A percentile compares a stretch with the other conserved stretches of the same genome.
These are phyloP conservation scores for Drosophila fuyamai DNA, from an alignment of 1,140 invertebrate species.

Conservation along the genomic window DNA sequence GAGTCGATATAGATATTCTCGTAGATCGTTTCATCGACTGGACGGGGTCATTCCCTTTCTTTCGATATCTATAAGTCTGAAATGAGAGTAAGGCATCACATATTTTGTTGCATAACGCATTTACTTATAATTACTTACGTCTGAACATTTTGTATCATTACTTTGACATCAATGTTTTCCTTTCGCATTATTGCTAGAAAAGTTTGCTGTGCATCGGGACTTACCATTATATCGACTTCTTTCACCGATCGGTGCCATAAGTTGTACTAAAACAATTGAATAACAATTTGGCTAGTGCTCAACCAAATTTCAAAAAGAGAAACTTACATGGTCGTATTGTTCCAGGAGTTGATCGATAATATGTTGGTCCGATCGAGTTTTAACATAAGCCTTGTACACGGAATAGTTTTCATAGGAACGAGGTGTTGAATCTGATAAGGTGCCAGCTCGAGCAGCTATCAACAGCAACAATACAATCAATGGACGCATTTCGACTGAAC, in stretches of 20 bases:
- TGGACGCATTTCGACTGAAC: constrained; percentile 26
- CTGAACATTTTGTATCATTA: constrained; percentile 58
- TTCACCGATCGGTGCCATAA: constrained; percentile 23
- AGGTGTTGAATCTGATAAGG: constrained; percentile 1
- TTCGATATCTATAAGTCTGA: constrained; percentile 17
- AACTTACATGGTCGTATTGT: constrained; percentile 23
- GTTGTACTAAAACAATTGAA: constrained; percentile 49
- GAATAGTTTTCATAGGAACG: constrained; percentile 47
- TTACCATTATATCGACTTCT: constrained; percentile 49
- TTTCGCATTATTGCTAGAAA: constrained; percentile 13
- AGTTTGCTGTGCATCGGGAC: constrained; percentile 3
- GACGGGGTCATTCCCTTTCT: too few relatives aligned
- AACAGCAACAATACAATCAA: constrained; percentile 28
- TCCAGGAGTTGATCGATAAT: constrained; percentile 35
- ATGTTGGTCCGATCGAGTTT: constrained; percentile 8
- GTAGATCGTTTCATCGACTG: too few relatives aligned
- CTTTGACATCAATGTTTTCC: constrained; percentile 13
- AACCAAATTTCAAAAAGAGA: too few relatives aligned
- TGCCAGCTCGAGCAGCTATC: background rate
- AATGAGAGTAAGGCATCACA: background rate
- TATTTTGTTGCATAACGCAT: background rate
- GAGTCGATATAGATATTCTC: too few relatives aligned
- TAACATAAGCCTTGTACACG: constrained; percentile 29
- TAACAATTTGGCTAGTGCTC: background rate
- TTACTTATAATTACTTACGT: constrained; percentile 25